Conservation (phyloP, 2,113 vertebrate species). For the Callorhinus ursinus region DNA sequence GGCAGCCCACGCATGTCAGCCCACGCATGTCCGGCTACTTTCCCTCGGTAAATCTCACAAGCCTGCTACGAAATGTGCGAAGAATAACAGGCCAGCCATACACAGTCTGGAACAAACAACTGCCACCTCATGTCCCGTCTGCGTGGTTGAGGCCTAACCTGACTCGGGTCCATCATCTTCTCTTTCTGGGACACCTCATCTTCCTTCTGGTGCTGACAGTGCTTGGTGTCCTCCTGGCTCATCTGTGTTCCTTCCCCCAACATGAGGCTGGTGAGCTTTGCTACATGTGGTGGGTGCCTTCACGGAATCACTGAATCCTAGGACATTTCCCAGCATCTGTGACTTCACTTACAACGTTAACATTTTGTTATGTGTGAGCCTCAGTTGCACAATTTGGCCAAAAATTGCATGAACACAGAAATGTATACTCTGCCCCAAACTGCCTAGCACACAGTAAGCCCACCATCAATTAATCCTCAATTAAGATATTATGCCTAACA, state of each 20-base stretch:
- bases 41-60: background rate
- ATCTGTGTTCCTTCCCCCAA: background rate
- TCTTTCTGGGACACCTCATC: background rate
- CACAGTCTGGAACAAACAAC: rapidly evolving
- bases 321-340: background rate
- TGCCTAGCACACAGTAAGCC: background rate
- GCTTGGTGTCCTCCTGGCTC: background rate
- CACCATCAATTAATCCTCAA: rapidly evolving
- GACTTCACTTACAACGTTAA: rapidly evolving
- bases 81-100: background rate
- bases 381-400: background rate
- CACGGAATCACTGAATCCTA: background rate
- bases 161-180: rapidly evolving
- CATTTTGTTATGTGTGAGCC: background rate
- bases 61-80: too few relatives aligned
- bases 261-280: background rate
- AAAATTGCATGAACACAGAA: background rate
- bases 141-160: rapidly evolving
- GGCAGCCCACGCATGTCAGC: too few relatives aligned
- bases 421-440: background rate
- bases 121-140: background rate
- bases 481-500: too few relatives aligned
- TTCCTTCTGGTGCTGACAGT: too few relatives aligned
- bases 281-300: background rate
- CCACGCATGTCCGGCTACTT: too few relatives aligned